Evolutionary conservation across 2,113 vertebrate species (phyloP).

Genomic region (Oreotrochilus melanogaster): DNA sequence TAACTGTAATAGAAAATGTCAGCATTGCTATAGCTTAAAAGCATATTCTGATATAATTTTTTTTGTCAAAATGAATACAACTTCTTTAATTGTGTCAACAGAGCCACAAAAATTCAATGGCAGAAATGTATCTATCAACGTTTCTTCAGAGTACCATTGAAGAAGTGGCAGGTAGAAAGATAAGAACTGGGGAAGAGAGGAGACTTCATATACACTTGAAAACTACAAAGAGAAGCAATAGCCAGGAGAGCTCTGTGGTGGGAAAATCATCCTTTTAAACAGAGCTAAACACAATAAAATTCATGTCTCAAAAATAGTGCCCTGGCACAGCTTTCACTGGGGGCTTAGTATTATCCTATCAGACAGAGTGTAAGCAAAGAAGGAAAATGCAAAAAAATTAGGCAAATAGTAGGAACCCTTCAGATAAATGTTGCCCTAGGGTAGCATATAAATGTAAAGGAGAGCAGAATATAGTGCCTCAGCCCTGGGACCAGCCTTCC

Average conservation of each 20-base stretch:
- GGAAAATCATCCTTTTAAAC: background rate
- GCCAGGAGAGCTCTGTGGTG: background rate
- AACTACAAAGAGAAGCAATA: background rate
- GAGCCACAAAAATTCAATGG: background rate
- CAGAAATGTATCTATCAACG: background rate
- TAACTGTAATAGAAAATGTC: slow-evolving; percentile 53
- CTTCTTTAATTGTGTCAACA: background rate
- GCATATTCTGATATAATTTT: background rate
- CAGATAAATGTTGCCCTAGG: background rate
- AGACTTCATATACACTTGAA: background rate
- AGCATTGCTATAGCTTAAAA: background rate
- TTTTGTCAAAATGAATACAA: background rate
- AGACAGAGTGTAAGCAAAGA: background rate
- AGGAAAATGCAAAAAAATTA: background rate
- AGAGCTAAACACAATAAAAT: background rate
- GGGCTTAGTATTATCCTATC: background rate
- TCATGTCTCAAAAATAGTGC: background rate
- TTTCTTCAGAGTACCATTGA: background rate
- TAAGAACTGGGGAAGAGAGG: background rate
- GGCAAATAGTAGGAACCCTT: background rate
- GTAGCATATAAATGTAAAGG: background rate
- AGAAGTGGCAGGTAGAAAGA: background rate
- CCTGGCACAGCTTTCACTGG: background rate
- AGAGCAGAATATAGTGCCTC: background rate
- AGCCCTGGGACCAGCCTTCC: background rate